These are phyloP conservation scores for Dichetophora obliterata DNA, from an alignment of 2,888 invertebrate genomes.

Conservation along the genomic window DNA sequence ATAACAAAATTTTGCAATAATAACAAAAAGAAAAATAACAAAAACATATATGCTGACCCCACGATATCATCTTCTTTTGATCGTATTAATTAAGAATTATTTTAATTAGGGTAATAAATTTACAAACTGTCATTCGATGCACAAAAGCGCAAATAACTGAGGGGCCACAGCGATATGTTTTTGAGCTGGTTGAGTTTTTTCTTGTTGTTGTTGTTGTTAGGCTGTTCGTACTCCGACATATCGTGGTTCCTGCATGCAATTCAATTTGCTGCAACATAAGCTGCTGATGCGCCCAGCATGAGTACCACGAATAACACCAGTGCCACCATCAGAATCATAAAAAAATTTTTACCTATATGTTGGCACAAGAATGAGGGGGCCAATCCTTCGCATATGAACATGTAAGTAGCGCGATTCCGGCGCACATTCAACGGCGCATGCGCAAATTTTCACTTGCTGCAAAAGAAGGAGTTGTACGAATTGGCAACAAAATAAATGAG, in stretches of 20 bases:
- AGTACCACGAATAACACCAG: background rate
- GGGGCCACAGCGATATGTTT: slow-evolving; percentile 8
- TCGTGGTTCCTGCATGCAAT: slow-evolving; percentile 18
- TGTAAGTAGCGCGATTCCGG: background rate
- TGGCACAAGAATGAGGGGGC: background rate
- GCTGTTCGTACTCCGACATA: background rate
- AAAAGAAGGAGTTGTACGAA: background rate
- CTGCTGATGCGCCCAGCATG: background rate
- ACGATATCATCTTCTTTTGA: slow-evolving; percentile 43
- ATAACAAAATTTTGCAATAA: background rate
- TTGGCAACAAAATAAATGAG: slow-evolving; percentile 52
- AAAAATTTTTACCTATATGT: too few species aligned
- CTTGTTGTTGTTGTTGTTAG: background rate
- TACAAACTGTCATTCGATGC: slow-evolving; percentile 43
- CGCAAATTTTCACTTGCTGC: background rate
- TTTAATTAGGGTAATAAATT: slow-evolving; percentile 71
- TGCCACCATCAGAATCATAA: too few species aligned
- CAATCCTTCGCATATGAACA: background rate
- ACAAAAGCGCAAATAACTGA: slow-evolving; percentile 49
- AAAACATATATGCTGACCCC: background rate
- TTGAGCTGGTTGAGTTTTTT: too few species aligned
- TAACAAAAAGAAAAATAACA: background rate
- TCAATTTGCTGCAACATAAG: slow-evolving; percentile 33
- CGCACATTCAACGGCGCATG: background rate
- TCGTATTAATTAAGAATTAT: slow-evolving; percentile 71